A percentile compares a stretch with the other conserved stretches of the same genome.
Evolutionary conservation across 2,888 invertebrate genomes (phyloP).

Genomic region (Isoperla grammatica): DNA sequence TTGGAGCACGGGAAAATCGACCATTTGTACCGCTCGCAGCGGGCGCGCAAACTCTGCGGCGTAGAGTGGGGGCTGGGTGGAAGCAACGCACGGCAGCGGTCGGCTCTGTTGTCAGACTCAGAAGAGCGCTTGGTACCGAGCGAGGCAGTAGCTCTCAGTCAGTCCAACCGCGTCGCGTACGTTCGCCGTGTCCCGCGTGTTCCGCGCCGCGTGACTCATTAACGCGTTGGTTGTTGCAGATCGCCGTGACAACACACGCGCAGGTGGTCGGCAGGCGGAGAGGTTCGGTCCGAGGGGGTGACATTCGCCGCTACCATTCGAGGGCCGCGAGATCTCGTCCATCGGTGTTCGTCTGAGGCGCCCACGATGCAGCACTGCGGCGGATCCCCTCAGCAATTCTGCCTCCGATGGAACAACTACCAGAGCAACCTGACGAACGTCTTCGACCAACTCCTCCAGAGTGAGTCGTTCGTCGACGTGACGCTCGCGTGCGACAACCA

Average conservation of each 20-base stretch:
- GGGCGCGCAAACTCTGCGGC: slow-evolving; percentile 22
- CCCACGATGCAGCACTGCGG: slow-evolving; percentile 30
- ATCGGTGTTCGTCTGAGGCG: slow-evolving; percentile 11
- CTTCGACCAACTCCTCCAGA: slow-evolving; percentile 83
- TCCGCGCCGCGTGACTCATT: slow-evolving; percentile 11
- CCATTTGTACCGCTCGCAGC: slow-evolving; percentile 25
- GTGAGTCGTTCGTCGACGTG: slow-evolving; percentile 86
- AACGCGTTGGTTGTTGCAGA: slow-evolving; percentile 3
- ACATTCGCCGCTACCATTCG: slow-evolving; percentile 6
- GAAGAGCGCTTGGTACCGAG: slow-evolving; percentile 20
- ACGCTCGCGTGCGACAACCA: slow-evolving; percentile 88
- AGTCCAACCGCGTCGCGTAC: slow-evolving; percentile 1
- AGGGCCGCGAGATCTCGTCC: neutral
- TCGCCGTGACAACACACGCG: no score
- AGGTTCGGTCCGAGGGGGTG: neutral
- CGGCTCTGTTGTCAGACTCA: slow-evolving; percentile 16
- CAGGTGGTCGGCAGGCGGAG: slow-evolving; percentile 3
- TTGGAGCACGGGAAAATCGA: slow-evolving; percentile 31
- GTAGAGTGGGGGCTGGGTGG: slow-evolving; percentile 10
- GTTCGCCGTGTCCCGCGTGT: neutral
- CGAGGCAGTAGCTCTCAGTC: neutral
- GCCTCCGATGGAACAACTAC: slow-evolving; percentile 90
- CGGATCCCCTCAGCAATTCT: slow-evolving; percentile 70
- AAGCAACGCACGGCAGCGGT: neutral
- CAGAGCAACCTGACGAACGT: slow-evolving; percentile 83